phyloP scores from a whole-genome alignment of 2,888 invertebrate genomes.

The Lucinisca nassula region DNA sequence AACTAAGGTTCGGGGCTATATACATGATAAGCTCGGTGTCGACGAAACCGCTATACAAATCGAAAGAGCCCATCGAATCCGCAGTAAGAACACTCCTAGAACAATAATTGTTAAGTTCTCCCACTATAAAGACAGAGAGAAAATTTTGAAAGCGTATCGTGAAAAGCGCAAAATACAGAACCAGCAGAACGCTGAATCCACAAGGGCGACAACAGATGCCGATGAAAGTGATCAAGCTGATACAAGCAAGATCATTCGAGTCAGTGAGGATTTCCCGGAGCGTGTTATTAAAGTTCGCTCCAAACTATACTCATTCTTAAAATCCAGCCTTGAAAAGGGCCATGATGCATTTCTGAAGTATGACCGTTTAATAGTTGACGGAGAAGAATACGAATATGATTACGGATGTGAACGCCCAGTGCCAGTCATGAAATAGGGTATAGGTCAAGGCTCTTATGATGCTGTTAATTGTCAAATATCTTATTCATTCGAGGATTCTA shows the following conservation, averaged over 20 bases:
- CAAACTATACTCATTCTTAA: background rate
- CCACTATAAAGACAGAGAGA: background rate
- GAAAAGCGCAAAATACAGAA: background rate
- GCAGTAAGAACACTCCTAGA: background rate
- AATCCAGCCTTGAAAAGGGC: background rate
- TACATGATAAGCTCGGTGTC: background rate
- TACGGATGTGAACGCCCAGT: background rate
- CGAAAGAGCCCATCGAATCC: constrained; percentile 7
- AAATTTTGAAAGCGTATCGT: background rate
- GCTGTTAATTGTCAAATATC: too few relatives aligned
- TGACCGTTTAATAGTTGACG: background rate
- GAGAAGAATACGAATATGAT: background rate
- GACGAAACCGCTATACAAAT: background rate
- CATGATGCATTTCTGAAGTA: background rate
- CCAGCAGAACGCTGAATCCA: background rate
- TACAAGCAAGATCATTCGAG: background rate
- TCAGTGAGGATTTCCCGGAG: constrained; percentile 4
- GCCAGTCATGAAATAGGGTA: background rate
- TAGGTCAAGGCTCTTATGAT: background rate
- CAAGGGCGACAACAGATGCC: background rate
- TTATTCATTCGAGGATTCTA: too few relatives aligned
- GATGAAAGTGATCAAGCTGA: background rate
- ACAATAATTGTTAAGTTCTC: constrained; percentile 2
- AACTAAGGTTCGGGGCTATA: background rate
- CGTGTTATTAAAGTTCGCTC: background rate